These are phyloP conservation scores for Tautogolabrus adspersus DNA, from an alignment of 2,113 vertebrate species.

Conservation along the genomic window DNA sequence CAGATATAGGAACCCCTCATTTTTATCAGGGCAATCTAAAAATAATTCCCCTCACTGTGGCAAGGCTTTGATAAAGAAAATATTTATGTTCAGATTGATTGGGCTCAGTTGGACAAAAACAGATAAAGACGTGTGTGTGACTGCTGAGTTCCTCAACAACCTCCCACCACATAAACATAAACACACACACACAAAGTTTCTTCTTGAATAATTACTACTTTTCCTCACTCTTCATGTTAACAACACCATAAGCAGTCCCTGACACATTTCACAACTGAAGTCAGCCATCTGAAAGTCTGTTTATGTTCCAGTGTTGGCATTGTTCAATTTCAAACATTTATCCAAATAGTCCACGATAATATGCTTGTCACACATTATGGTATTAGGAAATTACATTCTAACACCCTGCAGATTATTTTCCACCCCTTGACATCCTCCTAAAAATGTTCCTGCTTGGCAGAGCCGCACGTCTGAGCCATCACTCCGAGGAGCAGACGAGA, in stretches of 20 bases:
- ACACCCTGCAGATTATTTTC: slow-evolving; percentile 58
- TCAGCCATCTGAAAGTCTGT: slow-evolving; percentile 17
- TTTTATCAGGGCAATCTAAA: slow-evolving; percentile 79
- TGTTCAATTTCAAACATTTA: slow-evolving; percentile 25
- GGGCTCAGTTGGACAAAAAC: slow-evolving; percentile 51
- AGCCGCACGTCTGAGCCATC: slow-evolving; percentile 55
- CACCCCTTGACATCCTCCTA: slow-evolving; percentile 62
- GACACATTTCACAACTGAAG: slow-evolving; percentile 44
- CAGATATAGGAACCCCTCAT: slow-evolving; percentile 80
- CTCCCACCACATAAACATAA: slow-evolving; percentile 50
- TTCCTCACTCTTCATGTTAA: slow-evolving; percentile 50
- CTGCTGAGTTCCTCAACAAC: slow-evolving; percentile 27
- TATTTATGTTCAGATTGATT: slow-evolving; percentile 65
- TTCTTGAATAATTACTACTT: slow-evolving; percentile 56
- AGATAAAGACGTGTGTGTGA: slow-evolving; percentile 55
- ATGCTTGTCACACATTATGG: slow-evolving; percentile 57
- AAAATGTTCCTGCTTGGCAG: slow-evolving; percentile 54
- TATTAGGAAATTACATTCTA: slow-evolving; percentile 63
- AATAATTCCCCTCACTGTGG: slow-evolving; percentile 68
- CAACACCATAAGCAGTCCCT: slow-evolving; percentile 37
- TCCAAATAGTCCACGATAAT: slow-evolving; percentile 35
- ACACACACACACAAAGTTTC: slow-evolving; percentile 41
- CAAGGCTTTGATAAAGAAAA: slow-evolving; percentile 65
- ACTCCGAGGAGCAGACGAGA: slow-evolving; percentile 28
- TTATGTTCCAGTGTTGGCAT: slow-evolving; percentile 19